Percentiles rank a stretch among this genome's conserved stretches.
These are phyloP conservation scores for Achatina immaculata DNA, from an alignment of 1,140 invertebrate genomes.

Conservation along the genomic window DNA sequence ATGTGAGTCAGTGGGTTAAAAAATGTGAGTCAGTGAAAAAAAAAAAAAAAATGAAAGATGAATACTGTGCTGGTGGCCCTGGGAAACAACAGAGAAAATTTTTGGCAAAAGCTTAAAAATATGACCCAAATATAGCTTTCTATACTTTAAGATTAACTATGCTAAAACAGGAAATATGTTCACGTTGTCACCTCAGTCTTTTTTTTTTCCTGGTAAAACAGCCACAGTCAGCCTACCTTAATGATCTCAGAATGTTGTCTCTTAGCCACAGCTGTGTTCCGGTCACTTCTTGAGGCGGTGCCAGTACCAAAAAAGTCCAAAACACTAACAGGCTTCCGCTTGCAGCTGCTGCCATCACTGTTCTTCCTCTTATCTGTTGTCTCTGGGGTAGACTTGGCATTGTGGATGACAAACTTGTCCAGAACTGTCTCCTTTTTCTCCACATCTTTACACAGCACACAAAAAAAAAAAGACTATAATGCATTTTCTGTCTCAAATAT, in stretches of 20 bases:
- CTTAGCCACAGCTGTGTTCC: conserved; percentile 47
- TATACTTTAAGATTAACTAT: too few species aligned
- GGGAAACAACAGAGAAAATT: too few species aligned
- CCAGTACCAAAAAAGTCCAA: conserved; percentile 62
- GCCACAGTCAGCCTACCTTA: background rate
- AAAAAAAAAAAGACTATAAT: background rate
- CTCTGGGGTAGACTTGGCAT: background rate
- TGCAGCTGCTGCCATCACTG: conserved; percentile 37
- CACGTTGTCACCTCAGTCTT: too few species aligned
- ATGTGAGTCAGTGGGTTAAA: too few species aligned
- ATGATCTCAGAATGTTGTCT: conserved; percentile 45
- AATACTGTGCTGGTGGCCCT: too few species aligned
- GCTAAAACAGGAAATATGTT: too few species aligned
- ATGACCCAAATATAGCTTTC: too few species aligned
- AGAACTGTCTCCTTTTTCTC: conserved; percentile 50
- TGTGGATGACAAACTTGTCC: conserved; percentile 50
- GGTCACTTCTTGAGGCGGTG: conserved; percentile 51
- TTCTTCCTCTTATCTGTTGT: conserved; percentile 43
- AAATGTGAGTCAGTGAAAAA: too few species aligned
- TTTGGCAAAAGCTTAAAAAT: too few species aligned
- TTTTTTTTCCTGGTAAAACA: too few species aligned
- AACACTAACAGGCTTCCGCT: conserved; percentile 49
- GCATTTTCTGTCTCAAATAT: background rate
- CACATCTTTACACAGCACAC: conserved; percentile 44
- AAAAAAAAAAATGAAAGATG: too few species aligned